phyloP scores from a whole-genome alignment of 2,797 vertebrate species.

The Zenarchopterus dispar region DNA sequence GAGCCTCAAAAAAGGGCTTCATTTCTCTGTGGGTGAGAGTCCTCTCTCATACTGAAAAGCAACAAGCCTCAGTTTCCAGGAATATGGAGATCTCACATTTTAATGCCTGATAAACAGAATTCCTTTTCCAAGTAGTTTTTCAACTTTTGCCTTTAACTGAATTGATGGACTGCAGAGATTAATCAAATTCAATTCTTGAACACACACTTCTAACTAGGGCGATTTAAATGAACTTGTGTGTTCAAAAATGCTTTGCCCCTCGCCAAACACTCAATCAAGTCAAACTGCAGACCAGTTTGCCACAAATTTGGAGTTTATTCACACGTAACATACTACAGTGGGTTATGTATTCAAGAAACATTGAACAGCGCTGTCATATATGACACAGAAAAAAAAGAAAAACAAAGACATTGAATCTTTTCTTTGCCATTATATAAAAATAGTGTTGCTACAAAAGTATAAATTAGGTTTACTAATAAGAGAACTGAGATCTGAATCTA shows the following conservation, averaged over 20 bases:
- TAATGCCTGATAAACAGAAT: not conserved
- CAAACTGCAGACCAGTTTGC: conserved; percentile 29
- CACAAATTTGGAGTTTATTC: conserved; percentile 87
- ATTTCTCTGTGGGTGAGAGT: conserved; percentile 55
- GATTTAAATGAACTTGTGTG: conserved; percentile 34
- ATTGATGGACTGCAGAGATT: too few species aligned
- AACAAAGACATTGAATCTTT: conserved; percentile 83
- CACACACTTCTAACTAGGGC: too few species aligned
- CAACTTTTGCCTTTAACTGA: too few species aligned
- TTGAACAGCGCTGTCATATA: conserved; percentile 88
- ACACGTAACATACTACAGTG: conserved; percentile 97
- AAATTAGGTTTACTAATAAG: conserved; percentile 99
- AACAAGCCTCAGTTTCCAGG: conserved; percentile 21
- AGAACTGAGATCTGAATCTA: conserved; percentile 93
- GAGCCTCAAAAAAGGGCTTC: conserved; percentile 51
- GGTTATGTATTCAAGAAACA: conserved; percentile 95
- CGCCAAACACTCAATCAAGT: too few species aligned
- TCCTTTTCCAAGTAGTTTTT: too few species aligned
- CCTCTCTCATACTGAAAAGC: conserved; percentile 51
- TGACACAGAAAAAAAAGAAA: conserved; percentile 71
- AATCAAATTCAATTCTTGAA: too few species aligned
- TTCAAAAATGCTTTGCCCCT: not conserved
- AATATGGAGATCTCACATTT: conserved; percentile 9
- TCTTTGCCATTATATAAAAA: conserved; percentile 96
- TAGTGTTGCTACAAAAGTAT: conserved; percentile 99